Base-by-base conservation (phyloP, 1,140 invertebrate genomes). In the Dryas iulia region DNA sequence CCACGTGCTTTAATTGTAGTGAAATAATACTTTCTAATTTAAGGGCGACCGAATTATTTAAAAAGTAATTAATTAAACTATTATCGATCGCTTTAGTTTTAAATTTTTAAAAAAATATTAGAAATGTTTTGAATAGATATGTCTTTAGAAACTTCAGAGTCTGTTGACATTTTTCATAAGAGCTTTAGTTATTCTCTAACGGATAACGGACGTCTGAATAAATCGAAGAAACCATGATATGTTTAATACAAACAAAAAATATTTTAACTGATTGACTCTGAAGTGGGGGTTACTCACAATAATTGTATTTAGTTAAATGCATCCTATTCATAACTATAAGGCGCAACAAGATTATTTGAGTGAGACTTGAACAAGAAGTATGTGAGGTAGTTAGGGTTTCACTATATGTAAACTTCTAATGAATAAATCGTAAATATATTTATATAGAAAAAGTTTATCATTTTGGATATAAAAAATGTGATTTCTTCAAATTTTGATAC, bases 1-100 rank as follows among this genome's bases (percentile, higher is more conserved):
- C 25, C 66, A 69, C 59, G 66, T 68, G 59, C 23, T 62, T 30
- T 56, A n/a, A 68, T 61, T 66, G 24, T 62, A 18, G 11, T 18
- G 21, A 25, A 30, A 28, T 62, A 47, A 14, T 25, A 53, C 59
- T 62, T 62, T 62, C 59, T 35, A 62, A 62, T 62, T 18, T 30
- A 39, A 60, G 25, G n/a, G n/a, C 6, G 24, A 21, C 35, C 25
- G 47, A 30, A 25, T 18, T 47, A 47, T 3, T 7, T 10, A 18
- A 6, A 21, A 8, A 21, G 10, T 21, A n/a, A 47, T n/a, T n/a
- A 18, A 47, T 8, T 18, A 8, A 39, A 21, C 6, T 8, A 18
- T 47, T 10, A 6, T 7, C 21, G 3, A 7, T 1, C 21, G 10
- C 2, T 21, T 47, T 21, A 10, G 14, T 47, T 21, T 8, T 0